These are phyloP conservation scores for Pangasianodon hypophthalmus DNA, from an alignment of 2,113 vertebrate genomes.

Conservation along the genomic window DNA sequence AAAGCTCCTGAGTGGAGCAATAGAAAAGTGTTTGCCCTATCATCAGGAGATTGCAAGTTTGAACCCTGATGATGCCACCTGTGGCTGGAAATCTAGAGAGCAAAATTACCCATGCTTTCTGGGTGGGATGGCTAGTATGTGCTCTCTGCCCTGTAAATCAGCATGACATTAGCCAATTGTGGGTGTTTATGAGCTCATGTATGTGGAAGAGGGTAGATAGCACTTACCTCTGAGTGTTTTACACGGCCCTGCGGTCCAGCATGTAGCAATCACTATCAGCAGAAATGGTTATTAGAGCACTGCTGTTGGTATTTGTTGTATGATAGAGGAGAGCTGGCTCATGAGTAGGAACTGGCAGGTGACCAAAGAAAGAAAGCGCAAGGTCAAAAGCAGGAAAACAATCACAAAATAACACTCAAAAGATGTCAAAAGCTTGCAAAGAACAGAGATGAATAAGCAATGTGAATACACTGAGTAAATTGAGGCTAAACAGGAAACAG, in stretches of 20 bases:
- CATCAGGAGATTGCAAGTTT: neutral
- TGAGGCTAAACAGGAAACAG: neutral
- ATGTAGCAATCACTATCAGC: neutral
- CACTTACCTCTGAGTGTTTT: neutral
- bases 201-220: neutral
- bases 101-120: neutral
- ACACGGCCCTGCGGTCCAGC: neutral
- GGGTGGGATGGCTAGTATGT: neutral
- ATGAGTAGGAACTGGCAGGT: neutral
- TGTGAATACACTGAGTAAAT: neutral
- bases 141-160: neutral
- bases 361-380: neutral
- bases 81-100: neutral
- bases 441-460: neutral
- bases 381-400: neutral
- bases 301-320: neutral
- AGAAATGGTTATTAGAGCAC: neutral
- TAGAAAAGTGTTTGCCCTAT: neutral
- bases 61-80: neutral
- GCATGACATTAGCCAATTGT: neutral
- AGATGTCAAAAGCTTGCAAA: neutral
- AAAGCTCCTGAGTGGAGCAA: neutral
- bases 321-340: neutral
- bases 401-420: neutral
- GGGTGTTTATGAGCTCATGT: neutral